Base-by-base conservation (phyloP, 1,140 invertebrate genomes). In the Pogonomyrmex barbatus region DNA sequence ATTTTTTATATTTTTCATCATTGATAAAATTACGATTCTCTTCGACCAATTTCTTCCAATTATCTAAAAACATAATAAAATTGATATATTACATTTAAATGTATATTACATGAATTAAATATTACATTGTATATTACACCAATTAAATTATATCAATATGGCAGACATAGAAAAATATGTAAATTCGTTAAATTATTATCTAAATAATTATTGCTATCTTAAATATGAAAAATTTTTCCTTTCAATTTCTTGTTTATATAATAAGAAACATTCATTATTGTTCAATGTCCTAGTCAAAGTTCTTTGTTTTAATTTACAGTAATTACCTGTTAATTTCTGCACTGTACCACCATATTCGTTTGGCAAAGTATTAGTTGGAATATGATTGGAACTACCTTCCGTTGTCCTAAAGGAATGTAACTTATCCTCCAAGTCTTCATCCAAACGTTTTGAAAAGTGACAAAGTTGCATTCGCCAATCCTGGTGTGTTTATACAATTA, bases 391-490 rank as follows among this genome's bases (percentile, higher is more conserved):
- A 68, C 95, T 92, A 47, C 89, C 92, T n/a, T 14, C 0, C 33
- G 91, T 92, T 47, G 86, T 91, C 1, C 94, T 94, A 10, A 93
- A 91, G 30, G 93, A 93, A 91, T 95, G 91, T 5, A 97, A 94
- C 73, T 97, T 95, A 1, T 94, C 92, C 68, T 95, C 95, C 87
- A 97, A 92, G 90, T 98, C 97, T 60, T 96, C 94, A 39, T 95
- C 96, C 96, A 89, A 98, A 98, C 81, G 92, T 95, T 92, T 96
- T 96, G 83, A 97, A 96, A 10, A 98, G 95, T 70, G 96, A 96
- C 36, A 97, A 93, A 98, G 93, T 1, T 96, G 95, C 88, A 97
- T 33, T 0, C 0, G 33, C 4, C 1, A 33, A 0, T 14, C 0
- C 1, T 0, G 58, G 10, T 0, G 5, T 12, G 12, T 68, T 68